Conservation (phyloP, 2,888 invertebrate genomes). For the Eupithecia subumbrata region DNA sequence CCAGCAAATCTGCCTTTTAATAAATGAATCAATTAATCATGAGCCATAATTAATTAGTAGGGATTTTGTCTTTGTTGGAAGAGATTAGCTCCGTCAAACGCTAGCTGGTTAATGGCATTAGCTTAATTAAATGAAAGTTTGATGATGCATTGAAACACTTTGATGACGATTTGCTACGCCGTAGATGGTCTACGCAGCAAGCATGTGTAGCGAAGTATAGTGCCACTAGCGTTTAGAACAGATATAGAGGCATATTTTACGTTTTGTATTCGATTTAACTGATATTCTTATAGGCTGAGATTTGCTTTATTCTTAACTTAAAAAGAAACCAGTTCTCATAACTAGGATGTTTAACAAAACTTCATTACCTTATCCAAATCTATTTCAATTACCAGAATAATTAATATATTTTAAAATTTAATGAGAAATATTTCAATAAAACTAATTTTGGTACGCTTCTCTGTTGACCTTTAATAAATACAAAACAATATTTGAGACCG, state of each 20-base stretch:
- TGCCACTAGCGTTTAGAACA: no score
- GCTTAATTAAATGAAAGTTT: not conserved
- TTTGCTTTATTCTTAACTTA: not conserved
- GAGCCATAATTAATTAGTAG: conserved; percentile 24
- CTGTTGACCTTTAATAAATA: conserved; percentile 32
- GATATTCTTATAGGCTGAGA: not conserved
- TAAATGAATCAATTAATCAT: conserved; percentile 29
- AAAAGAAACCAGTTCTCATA: not conserved
- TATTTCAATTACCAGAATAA: no score
- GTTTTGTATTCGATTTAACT: not conserved
- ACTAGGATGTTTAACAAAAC: not conserved
- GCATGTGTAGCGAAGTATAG: not conserved
- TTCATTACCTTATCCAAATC: not conserved
- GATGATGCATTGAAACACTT: not conserved
- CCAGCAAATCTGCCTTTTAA: conserved; percentile 11
- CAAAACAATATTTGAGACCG: conserved; percentile 22
- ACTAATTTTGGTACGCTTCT: not conserved
- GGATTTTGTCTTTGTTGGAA: conserved; percentile 7
- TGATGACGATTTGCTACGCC: not conserved
- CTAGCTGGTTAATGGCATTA: conserved; percentile 1
- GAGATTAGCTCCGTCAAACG: conserved; percentile 5
- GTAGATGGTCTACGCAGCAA: not conserved
- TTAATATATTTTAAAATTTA: not conserved
- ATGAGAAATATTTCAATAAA: not conserved
- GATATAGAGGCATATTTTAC: no score